Conservation (phyloP, 2,888 invertebrate genomes). For the Rotaria macrura region DNA sequence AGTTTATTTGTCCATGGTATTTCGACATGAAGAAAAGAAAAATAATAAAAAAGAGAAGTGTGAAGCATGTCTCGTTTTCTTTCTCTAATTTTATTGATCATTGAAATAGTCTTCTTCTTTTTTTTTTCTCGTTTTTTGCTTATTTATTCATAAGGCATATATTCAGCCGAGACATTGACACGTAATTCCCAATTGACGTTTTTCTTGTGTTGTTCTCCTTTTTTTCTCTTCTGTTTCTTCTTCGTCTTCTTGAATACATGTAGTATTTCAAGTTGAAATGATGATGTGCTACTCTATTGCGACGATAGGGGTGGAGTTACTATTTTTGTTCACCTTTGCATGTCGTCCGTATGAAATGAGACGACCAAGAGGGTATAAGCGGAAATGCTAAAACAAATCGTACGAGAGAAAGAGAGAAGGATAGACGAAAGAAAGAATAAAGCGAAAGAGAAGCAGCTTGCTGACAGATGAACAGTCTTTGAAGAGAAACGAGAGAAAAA, state of each 20-base stretch:
- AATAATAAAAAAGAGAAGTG: background rate
- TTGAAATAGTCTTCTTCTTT: background rate
- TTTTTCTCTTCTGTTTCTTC: too few species aligned
- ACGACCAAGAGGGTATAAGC: background rate
- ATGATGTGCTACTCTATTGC: background rate
- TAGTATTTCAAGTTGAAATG: background rate
- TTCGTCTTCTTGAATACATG: background rate
- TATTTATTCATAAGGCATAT: background rate
- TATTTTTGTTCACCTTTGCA: constrained; percentile 2
- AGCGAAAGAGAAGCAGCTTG: background rate
- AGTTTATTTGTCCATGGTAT: background rate
- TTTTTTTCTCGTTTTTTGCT: background rate
- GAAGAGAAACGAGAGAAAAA: background rate
- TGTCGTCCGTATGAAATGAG: background rate
- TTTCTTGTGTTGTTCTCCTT: background rate
- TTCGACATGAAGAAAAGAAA: background rate
- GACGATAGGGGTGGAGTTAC: background rate
- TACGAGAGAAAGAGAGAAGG: background rate
- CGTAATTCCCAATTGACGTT: background rate
- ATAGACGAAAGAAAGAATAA: too few species aligned
- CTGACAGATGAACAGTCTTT: constrained; percentile 1
- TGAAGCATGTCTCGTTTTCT: background rate
- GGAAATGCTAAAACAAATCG: constrained; percentile 5
- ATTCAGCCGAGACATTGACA: background rate
- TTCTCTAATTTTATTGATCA: background rate